Conservation (phyloP, 1,140 invertebrate genomes). For the Wiebesia pumilae region DNA sequence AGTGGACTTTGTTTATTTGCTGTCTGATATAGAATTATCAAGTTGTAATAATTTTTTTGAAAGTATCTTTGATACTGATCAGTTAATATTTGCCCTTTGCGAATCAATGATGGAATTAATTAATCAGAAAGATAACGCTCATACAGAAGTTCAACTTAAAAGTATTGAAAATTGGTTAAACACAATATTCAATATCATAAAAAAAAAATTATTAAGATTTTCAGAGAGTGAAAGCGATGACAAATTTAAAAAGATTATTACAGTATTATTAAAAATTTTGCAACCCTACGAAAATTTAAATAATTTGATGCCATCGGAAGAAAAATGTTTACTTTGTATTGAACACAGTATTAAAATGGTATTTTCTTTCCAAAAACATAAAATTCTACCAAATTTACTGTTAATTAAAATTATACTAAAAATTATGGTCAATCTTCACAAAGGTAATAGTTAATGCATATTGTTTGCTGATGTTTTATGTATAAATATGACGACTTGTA, state of each 20-base stretch:
- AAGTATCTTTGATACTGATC: slow-evolving; percentile 56
- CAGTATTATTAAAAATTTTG: slow-evolving; percentile 59
- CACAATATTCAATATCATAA: slow-evolving; percentile 55
- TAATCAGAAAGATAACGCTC: slow-evolving; percentile 47
- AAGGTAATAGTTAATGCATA: slow-evolving; percentile 44
- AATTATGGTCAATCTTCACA: slow-evolving; percentile 54
- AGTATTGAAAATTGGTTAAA: slow-evolving; percentile 61
- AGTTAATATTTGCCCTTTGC: slow-evolving; percentile 57
- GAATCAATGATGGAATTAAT: slow-evolving; percentile 61
- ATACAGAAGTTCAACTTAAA: slow-evolving; percentile 54
- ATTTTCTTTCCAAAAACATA: slow-evolving; percentile 56
- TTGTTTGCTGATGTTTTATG: background rate
- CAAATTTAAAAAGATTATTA: slow-evolving; percentile 53
- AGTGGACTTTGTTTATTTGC: slow-evolving; percentile 60
- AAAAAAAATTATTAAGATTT: slow-evolving; percentile 50
- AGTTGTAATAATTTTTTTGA: slow-evolving; percentile 53
- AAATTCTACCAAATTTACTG: slow-evolving; percentile 48
- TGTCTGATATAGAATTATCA: slow-evolving; percentile 45
- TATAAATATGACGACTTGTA: background rate
- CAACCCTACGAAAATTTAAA: slow-evolving; percentile 53
- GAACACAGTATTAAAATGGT: slow-evolving; percentile 57
- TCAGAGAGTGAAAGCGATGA: slow-evolving; percentile 44
- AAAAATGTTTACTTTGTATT: slow-evolving; percentile 55
- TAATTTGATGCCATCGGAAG: slow-evolving; percentile 57
- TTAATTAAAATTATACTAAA: slow-evolving; percentile 53